phyloP scores from a whole-genome alignment of 2,113 vertebrate species.

The Nycticryphes semicollaris region DNA sequence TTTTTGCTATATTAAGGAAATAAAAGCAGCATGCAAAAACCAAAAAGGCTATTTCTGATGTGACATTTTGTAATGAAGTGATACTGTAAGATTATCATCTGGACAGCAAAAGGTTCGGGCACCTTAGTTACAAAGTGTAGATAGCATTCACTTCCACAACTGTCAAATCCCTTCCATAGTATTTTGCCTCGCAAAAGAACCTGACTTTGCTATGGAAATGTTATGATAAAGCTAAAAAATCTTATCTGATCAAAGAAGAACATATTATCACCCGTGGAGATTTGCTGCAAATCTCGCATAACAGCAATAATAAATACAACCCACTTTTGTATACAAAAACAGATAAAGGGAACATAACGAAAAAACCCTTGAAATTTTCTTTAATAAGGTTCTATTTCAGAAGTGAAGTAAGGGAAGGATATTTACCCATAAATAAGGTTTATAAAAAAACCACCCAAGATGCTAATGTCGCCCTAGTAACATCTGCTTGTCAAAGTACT shows the following conservation, averaged over 20 bases:
- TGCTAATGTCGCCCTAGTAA: not conserved
- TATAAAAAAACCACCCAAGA: not conserved
- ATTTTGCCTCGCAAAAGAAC: conserved; percentile 53
- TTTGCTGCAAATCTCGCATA: conserved; percentile 65
- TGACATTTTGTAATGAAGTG: conserved; percentile 34
- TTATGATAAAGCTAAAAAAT: conserved; percentile 57
- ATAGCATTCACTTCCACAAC: not conserved
- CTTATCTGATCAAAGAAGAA: conserved; percentile 70
- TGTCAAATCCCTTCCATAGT: conserved; percentile 12
- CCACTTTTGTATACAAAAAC: conserved; percentile 15
- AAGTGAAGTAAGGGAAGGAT: not conserved
- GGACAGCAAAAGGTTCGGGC: conserved; percentile 2
- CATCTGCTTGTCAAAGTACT: conserved; percentile 16
- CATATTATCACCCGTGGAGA: conserved; percentile 30
- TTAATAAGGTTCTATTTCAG: not conserved
- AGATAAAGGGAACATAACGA: conserved; percentile 41
- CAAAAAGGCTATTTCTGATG: not conserved
- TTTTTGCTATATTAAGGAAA: conserved; percentile 5
- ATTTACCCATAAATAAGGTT: not conserved
- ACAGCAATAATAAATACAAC: conserved; percentile 53
- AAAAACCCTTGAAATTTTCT: not conserved
- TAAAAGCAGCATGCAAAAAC: not conserved
- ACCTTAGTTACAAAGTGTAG: not conserved
- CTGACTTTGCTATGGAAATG: conserved; percentile 33
- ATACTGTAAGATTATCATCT: conserved; percentile 15